Conservation (phyloP, 1,140 invertebrate species). For the Heliconius eleuchia region DNA sequence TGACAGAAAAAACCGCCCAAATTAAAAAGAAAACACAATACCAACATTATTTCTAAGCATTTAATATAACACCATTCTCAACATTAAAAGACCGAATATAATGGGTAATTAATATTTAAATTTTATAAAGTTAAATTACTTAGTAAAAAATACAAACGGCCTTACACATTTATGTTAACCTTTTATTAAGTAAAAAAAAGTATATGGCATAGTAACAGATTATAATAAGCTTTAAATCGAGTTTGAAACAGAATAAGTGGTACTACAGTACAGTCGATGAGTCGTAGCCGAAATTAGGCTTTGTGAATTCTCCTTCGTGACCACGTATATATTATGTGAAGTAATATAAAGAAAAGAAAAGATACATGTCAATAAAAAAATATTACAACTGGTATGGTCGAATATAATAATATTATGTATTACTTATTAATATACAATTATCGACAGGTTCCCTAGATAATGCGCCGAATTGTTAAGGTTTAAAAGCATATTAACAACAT, state of each 20-base stretch:
- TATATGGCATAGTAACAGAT: neutral
- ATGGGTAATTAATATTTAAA: constrained; percentile 7
- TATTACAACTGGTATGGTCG: neutral
- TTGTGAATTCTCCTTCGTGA: too few species aligned
- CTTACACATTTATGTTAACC: neutral
- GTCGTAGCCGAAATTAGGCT: too few species aligned
- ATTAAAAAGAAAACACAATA: neutral
- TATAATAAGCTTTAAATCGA: neutral
- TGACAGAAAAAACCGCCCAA: neutral
- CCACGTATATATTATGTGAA: too few species aligned
- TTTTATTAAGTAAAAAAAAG: neutral
- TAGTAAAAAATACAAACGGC: neutral
- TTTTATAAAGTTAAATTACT: neutral
- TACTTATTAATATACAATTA: too few species aligned
- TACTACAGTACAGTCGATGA: too few species aligned
- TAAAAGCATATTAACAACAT: constrained; percentile 13
- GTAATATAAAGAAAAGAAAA: too few species aligned
- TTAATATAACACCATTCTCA: neutral
- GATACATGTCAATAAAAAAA: too few species aligned
- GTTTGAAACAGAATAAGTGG: too few species aligned
- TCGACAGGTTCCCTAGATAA: neutral
- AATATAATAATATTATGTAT: neutral
- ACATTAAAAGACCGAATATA: constrained; percentile 1
- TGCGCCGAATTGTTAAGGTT: neutral
- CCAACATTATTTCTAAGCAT: neutral